Evolutionary conservation across 2,113 vertebrate genomes (phyloP), one percentile per base, ranked within the genome.

Genomic region (Ctenomys sociabilis): DNA sequence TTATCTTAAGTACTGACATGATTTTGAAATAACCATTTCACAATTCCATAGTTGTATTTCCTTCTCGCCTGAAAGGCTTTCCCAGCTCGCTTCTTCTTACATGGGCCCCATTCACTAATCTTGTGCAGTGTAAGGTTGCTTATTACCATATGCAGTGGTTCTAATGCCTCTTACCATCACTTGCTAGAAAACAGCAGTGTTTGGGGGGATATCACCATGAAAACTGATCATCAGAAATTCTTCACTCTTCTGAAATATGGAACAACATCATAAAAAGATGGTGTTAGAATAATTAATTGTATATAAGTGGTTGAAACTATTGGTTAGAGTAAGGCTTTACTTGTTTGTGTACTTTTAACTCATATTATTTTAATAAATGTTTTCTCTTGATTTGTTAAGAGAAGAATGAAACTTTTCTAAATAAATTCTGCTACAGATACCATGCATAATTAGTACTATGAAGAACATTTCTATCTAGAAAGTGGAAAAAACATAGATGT

Each of bases 1-100:
- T 97, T 77, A 61, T 45, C 94, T 86, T 52, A 72, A 95, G 43
- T 59, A n/a, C 45, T 92, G 83, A 82, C 49, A 73, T 93, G 37
- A 68, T 89, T 96, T 93, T 85, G 70, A 97, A 96, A 94, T 95
- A 94, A 92, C 75, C 77, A 92, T 5, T 89, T 96, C 61, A 90
- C 3, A 63, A 85, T 88, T 87, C 49, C 0, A 24, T 30, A 94
- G 85, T 95, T 95, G 88, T 96, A 14, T 77, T 97, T 91, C n/a
- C 64, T 97, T 95, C 82, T 64, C 7, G 61, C 21, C n/a, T 96
- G 89, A 95, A 97, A 97, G 96, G 72, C n/a, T 73, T 97, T 97
- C 78, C 89, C 3, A 35, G 43, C 16, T 96, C 95, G 16, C 63
- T 92, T 86, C 75, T 0, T 21, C 40, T 64, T 92, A 8, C 11